Conservation (phyloP, 2,888 invertebrate species). For the Dichetophora obliterata region DNA sequence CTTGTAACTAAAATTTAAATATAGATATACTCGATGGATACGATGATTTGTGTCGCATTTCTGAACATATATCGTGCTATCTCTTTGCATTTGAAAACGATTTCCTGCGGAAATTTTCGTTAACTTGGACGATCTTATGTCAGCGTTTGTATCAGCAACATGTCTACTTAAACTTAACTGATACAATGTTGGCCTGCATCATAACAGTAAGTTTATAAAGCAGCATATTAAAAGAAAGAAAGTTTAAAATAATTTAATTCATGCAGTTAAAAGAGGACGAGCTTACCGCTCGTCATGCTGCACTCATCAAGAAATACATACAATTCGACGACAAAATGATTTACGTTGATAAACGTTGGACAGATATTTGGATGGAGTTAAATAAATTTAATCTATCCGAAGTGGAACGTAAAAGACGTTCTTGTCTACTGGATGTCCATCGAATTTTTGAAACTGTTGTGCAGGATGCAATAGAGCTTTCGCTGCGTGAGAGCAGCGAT, state of each 20-base stretch:
- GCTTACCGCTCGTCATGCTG: conserved; percentile 64
- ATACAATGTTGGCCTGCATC: conserved; percentile 72
- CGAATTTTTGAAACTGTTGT: conserved; percentile 66
- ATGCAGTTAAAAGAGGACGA: conserved; percentile 63
- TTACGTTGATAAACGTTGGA: conserved; percentile 72
- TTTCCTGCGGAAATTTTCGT: conserved; percentile 75
- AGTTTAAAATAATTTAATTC: background rate
- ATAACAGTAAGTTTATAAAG: conserved; percentile 68
- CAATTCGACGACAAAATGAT: conserved; percentile 76
- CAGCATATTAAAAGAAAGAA: background rate
- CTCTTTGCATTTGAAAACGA: conserved; percentile 75
- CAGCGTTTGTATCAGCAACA: conserved; percentile 76
- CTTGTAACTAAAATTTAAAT: conserved; percentile 27
- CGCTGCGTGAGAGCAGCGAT: conserved; percentile 62
- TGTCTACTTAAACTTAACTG: conserved; percentile 72
- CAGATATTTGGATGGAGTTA: conserved; percentile 67
- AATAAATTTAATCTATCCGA: conserved; percentile 66
- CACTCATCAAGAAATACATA: conserved; percentile 71
- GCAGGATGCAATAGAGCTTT: conserved; percentile 63
- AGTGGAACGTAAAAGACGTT: conserved; percentile 64
- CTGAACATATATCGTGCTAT: conserved; percentile 74
- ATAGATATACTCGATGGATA: conserved; percentile 76
- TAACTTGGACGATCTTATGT: conserved; percentile 79
- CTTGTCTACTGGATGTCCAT: conserved; percentile 63
- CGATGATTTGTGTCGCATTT: conserved; percentile 74